phyloP scores from a whole-genome alignment of 2,113 vertebrate species.

The Pelodiscus sinensis region DNA sequence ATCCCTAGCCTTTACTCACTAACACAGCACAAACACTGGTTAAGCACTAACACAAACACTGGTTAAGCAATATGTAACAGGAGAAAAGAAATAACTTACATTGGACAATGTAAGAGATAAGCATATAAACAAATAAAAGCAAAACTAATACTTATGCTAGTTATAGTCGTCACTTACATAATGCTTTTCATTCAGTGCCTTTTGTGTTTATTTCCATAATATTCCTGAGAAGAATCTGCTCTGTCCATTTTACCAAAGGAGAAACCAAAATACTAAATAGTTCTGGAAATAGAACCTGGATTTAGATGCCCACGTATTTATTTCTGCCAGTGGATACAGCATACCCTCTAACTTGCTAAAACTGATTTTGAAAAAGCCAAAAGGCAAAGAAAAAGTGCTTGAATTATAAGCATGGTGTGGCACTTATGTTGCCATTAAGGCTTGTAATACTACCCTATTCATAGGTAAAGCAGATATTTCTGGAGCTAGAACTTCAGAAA shows the following conservation, averaged over 20 bases:
- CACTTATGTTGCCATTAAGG: neutral
- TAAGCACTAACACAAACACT: neutral
- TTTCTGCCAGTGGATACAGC: fast-evolving
- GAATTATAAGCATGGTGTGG: neutral
- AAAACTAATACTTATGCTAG: neutral
- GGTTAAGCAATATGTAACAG: neutral
- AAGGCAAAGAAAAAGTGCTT: neutral
- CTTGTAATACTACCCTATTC: neutral
- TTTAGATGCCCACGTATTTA: neutral
- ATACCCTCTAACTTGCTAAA: neutral
- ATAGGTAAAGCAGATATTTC: neutral
- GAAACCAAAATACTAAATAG: neutral
- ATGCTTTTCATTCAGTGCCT: neutral
- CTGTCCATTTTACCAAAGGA: neutral
- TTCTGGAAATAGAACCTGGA: neutral
- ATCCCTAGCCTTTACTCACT: neutral
- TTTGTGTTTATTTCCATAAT: neutral
- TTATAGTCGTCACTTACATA: neutral
- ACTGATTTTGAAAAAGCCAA: neutral
- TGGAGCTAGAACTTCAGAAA: fast-evolving
- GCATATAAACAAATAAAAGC: neutral
- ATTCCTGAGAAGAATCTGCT: neutral
- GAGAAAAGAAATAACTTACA: neutral
- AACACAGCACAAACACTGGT: neutral
- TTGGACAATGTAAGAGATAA: neutral